Percentiles rank a stretch among this genome's conserved stretches.
Evolutionary conservation across 2,888 invertebrate genomes (phyloP).

Genomic region (Steromphala cineraria): DNA sequence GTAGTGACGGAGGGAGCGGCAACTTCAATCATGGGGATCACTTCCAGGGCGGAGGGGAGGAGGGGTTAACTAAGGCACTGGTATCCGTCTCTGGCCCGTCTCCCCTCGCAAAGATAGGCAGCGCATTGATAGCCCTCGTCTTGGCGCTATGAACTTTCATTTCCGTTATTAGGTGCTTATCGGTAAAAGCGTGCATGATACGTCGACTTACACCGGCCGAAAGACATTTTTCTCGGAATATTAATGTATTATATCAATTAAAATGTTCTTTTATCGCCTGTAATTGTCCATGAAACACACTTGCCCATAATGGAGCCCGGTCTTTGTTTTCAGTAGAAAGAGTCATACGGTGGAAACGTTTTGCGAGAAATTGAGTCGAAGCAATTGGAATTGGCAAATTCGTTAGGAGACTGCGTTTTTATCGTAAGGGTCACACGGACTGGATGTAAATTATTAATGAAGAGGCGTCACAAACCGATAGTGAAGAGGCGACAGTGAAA

Average conservation of each 20-base stretch:
- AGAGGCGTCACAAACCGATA: background rate
- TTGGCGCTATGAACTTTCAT: constrained; percentile 25
- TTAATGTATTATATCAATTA: constrained; percentile 31
- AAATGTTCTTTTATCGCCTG: constrained; percentile 24
- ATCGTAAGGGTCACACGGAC: background rate
- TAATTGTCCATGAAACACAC: constrained; percentile 25
- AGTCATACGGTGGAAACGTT: background rate
- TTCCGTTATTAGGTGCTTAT: constrained; percentile 28
- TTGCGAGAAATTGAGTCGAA: constrained; percentile 6
- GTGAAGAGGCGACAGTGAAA: background rate
- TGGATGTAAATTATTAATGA: constrained; percentile 1
- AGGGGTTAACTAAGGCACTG: background rate
- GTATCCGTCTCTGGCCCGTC: background rate
- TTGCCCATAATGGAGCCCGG: background rate
- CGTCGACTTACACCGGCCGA: constrained; percentile 14
- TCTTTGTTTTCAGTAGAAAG: background rate
- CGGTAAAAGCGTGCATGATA: constrained; percentile 16
- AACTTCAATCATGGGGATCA: constrained; percentile 14
- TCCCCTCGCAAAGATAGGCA: background rate
- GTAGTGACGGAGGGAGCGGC: background rate
- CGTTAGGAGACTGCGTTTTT: constrained; percentile 1
- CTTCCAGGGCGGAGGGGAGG: background rate
- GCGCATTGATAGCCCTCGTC: constrained; percentile 18
- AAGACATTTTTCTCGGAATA: constrained; percentile 26
- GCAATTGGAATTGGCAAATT: constrained; percentile 4